These are phyloP conservation scores for Serinus canaria DNA, from an alignment of 2,113 vertebrate species.

Conservation along the genomic window DNA sequence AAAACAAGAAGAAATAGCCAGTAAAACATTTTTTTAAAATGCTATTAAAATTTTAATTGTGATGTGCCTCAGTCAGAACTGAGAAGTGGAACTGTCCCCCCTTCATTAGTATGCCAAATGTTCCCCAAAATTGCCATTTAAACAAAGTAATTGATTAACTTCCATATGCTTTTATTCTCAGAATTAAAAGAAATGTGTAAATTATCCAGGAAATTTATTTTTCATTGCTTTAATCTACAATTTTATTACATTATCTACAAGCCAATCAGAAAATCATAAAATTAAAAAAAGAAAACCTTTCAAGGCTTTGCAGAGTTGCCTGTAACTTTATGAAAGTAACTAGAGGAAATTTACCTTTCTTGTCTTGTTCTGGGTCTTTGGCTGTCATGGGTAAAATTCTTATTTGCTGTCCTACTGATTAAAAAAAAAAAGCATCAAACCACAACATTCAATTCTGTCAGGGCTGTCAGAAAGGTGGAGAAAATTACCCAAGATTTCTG, in stretches of 20 bases:
- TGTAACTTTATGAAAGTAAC: slow-evolving; percentile 2
- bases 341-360: slow-evolving; percentile 27
- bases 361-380: slow-evolving; percentile 13
- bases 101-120: background rate
- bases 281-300: background rate
- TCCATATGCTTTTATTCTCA: background rate
- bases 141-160: background rate
- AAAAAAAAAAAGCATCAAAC: slow-evolving; percentile 35
- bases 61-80: background rate
- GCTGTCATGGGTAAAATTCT: slow-evolving; percentile 21
- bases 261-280: background rate
- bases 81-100: background rate
- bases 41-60: background rate
- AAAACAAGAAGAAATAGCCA: background rate
- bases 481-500: slow-evolving; percentile 36
- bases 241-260: background rate
- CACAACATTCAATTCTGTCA: slow-evolving; percentile 44
- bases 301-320: background rate
- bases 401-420: slow-evolving; percentile 17
- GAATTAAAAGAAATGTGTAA: background rate
- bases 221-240: background rate
- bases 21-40: background rate
- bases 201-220: background rate
- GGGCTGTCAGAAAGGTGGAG: slow-evolving; percentile 33
- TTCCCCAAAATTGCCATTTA: background rate